Percentiles rank a stretch among this genome's conserved stretches.
Conservation (phyloP, 2,888 invertebrate species). For the Chalcosyrphus nemorum region DNA sequence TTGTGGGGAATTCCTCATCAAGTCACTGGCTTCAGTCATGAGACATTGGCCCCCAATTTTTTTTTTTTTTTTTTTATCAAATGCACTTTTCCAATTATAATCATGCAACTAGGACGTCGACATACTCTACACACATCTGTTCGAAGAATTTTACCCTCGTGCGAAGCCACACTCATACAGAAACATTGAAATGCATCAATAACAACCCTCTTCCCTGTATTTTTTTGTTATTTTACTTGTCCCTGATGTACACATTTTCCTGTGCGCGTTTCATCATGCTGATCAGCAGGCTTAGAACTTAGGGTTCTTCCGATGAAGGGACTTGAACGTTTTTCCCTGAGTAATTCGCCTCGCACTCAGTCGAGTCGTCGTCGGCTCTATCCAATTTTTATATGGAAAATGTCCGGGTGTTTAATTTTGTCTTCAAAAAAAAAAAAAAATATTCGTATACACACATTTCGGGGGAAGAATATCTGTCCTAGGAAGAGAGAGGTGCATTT, state of each 20-base stretch:
- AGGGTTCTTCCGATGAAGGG: conserved; percentile 37
- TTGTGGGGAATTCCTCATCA: conserved; percentile 61
- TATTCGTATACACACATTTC: conserved; percentile 35
- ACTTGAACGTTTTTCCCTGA: background rate
- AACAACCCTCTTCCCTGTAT: conserved; percentile 66
- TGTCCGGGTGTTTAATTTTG: conserved; percentile 70
- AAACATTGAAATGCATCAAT: conserved; percentile 67
- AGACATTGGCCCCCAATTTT: conserved; percentile 19
- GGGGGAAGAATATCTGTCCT: conserved; percentile 59
- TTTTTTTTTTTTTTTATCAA: too few relatives aligned
- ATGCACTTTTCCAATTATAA: conserved; percentile 57
- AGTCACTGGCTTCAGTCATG: conserved; percentile 10
- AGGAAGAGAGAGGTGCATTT: conserved; percentile 60
- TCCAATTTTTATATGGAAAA: conserved; percentile 48
- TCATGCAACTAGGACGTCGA: conserved; percentile 41
- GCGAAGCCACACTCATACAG: conserved; percentile 41
- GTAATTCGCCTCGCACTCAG: background rate
- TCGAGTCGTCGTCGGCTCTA: conserved; percentile 13
- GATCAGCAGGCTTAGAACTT: conserved; percentile 45
- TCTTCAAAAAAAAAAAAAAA: conserved; percentile 2
- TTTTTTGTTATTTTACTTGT: background rate
- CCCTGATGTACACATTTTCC: conserved; percentile 3
- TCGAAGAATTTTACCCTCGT: conserved; percentile 64
- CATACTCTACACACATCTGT: conserved; percentile 59
- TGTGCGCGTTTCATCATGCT: conserved; percentile 23